Base-by-base conservation (phyloP, 1,140 invertebrate species). In the Drosophila lacteicornis region DNA sequence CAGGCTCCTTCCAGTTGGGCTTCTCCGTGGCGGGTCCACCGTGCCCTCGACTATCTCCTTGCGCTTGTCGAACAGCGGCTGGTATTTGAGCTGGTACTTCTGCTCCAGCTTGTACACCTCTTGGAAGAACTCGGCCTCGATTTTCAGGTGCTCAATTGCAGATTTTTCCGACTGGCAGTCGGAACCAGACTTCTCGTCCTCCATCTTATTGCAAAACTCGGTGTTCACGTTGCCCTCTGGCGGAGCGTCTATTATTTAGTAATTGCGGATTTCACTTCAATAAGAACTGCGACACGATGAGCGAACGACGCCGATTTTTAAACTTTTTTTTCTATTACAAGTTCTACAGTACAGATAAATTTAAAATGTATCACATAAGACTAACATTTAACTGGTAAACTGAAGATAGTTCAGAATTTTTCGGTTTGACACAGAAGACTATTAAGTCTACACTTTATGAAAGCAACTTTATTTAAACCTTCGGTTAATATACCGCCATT, bases 91-190 rank as follows among this genome's bases (percentile, higher is more conserved):
- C 79, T 97, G 96, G 93, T 98, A 99, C 93, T 97, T 97, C 93
- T 96, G 96, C 94, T 99, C 99, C 19, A 99, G 94, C 27, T 96
- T 95, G 93, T 99, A 98, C 30, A 99, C 92, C 92, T 99, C 98
- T 84, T 97, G 95, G 91, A 98, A 99, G 93, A 99, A 99, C 91
- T 98, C 96, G 1, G 97, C 96, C 93, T 99, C 98, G 43, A 99
- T 95, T 80, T 98, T 95, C 2, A 97, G 96, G 40, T 96, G 95
- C 74, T 98, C 70, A 98, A 93, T 92, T 99, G 99, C 4, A 99
- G 92, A 87, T 98, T 97, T 93, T 99, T 99, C 50, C 42, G 75
- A 67, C 67, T 90, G 85, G 42, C 85, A 85, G 55, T 90, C 85
- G 46, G 86, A 85, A 58, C 68, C 80, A 6, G 85, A 90, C 61